Percentiles rank a stretch among this genome's conserved stretches.
phyloP scores from a whole-genome alignment of 2,888 invertebrate species.

The Lasioglossum morio region DNA sequence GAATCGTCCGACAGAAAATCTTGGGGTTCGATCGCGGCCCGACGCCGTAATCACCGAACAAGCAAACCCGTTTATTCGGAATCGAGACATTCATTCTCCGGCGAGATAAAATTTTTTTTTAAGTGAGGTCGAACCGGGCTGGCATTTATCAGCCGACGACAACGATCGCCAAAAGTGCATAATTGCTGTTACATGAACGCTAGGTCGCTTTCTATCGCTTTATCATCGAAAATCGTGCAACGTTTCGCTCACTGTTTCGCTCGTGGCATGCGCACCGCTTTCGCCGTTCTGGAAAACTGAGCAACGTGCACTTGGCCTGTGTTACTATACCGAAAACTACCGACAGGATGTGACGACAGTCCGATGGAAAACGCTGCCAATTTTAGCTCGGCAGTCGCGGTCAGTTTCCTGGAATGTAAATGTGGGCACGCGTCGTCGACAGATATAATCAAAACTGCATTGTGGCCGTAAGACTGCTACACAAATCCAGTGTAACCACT shows the following conservation, averaged over 20 bases:
- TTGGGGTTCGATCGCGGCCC: not conserved
- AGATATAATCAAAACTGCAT: not conserved
- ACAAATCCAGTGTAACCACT: not conserved
- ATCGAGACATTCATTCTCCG: not conserved
- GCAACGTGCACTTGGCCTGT: slow-evolving; percentile 32
- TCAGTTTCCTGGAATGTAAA: slow-evolving; percentile 4
- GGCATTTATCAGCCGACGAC: not conserved
- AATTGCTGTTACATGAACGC: slow-evolving; percentile 26
- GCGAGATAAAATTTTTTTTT: not conserved
- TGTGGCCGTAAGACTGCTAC: not conserved
- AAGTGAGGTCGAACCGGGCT: not conserved
- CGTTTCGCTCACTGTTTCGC: slow-evolving; percentile 23
- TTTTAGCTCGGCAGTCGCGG: not conserved
- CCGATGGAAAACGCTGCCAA: not conserved
- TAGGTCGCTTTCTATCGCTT: slow-evolving; percentile 43
- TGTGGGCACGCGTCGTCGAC: not conserved
- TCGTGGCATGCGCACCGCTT: slow-evolving; percentile 22
- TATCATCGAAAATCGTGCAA: slow-evolving; percentile 47
- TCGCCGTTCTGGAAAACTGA: slow-evolving; percentile 28
- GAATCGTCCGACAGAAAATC: not conserved
- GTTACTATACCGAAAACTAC: not conserved
- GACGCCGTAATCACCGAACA: not conserved
- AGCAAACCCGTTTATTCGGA: not conserved
- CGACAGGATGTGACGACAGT: not conserved
- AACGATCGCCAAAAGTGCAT: slow-evolving; percentile 35